Evolutionary conservation across 2,888 invertebrate genomes (phyloP).

Genomic region (Ennomos fuscantarius): DNA sequence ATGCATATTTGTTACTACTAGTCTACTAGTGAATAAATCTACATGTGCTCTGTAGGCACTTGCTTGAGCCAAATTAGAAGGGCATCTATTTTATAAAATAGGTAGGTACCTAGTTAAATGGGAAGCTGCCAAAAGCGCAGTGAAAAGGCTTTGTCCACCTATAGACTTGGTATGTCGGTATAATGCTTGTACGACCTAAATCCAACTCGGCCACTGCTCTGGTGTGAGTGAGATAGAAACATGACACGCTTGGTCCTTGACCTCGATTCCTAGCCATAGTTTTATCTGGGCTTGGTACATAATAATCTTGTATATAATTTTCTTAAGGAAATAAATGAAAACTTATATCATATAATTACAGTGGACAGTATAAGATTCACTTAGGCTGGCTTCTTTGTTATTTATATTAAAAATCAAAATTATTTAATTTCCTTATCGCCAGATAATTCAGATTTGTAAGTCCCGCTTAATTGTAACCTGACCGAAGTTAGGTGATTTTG

Average conservation of each 20-base stretch:
- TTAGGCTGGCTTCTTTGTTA: background rate
- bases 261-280: constrained; percentile 48
- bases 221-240: constrained; percentile 54
- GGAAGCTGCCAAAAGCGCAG: constrained; percentile 26
- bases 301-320: background rate
- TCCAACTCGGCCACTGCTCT: constrained; percentile 41
- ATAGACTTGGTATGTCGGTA: constrained; percentile 18
- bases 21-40: no score
- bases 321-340: background rate
- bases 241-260: constrained; percentile 55
- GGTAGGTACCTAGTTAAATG: constrained; percentile 17
- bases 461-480: constrained; percentile 46
- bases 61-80: constrained; percentile 3
- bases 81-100: constrained; percentile 9
- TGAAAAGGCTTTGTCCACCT: constrained; percentile 41
- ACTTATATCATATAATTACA: background rate
- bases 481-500: constrained; percentile 55
- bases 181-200: constrained; percentile 51
- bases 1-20: no score
- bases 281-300: constrained; percentile 9
- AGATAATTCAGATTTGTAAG: constrained; percentile 36
- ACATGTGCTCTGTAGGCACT: no score
- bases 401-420: background rate
- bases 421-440: constrained; percentile 25
- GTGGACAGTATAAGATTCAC: background rate